Percentiles rank a stretch among this genome's conserved stretches.
Evolutionary conservation across 2,797 vertebrate genomes (phyloP).

Genomic region (Potorous gilbertii): DNA sequence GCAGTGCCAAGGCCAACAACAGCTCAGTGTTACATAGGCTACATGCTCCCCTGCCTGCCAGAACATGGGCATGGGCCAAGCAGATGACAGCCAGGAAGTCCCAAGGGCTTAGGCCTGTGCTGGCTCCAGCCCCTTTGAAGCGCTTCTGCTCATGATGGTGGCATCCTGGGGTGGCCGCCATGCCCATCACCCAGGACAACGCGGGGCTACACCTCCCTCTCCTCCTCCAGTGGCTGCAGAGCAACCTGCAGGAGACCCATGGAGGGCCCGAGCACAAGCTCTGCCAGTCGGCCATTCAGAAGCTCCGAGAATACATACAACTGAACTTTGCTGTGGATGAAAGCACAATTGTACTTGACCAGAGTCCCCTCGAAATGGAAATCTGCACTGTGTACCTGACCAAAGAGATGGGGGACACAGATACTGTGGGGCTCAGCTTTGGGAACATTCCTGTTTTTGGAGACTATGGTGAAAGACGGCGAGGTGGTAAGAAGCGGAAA

Average conservation of each 20-base stretch:
- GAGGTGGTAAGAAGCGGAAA: conserved; percentile 89
- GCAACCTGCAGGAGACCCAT: conserved; percentile 82
- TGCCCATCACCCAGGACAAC: conserved; percentile 98
- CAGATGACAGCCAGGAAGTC: neutral
- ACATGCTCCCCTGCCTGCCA: conserved; percentile 2
- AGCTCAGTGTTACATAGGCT: accelerated
- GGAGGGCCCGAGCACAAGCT: conserved; percentile 83
- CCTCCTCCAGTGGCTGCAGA: conserved; percentile 91
- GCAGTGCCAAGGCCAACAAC: conserved; percentile 52
- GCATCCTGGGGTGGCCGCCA: conserved; percentile 82
- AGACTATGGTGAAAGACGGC: conserved; percentile 92
- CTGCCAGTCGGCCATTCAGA: conserved; percentile 92
- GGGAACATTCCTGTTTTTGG: conserved; percentile 97
- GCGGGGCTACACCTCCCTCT: conserved; percentile 91
- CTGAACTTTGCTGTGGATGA: conserved; percentile 92
- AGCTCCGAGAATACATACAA: conserved; percentile 95
- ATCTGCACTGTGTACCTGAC: conserved; percentile 91
- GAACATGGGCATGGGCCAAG: conserved; percentile 48
- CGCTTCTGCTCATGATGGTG: conserved; percentile 84
- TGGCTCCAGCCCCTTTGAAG: neutral
- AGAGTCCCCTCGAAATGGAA: conserved; percentile 86
- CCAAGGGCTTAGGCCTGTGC: accelerated
- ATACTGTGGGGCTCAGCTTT: conserved; percentile 94
- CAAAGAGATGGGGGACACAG: conserved; percentile 85
- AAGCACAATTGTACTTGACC: conserved; percentile 68